Conservation (phyloP, 2,113 vertebrate species). For the Gasterosteus nipponicus region DNA sequence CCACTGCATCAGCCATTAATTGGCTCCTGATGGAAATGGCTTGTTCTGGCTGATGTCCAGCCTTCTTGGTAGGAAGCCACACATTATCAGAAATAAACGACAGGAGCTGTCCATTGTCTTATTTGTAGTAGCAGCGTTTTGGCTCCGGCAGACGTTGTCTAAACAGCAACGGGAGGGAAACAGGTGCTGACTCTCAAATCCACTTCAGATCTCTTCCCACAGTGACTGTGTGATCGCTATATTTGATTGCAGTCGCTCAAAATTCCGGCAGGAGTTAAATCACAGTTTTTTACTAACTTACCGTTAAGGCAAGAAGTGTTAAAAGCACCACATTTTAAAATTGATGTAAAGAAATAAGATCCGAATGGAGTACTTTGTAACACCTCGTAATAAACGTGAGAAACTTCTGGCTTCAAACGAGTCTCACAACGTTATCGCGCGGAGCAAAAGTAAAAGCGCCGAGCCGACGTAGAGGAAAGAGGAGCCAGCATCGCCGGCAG, state of each 20-base stretch:
- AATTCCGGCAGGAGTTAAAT: background rate
- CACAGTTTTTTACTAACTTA: background rate
- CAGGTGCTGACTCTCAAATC: slow-evolving; percentile 10
- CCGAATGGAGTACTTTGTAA: background rate
- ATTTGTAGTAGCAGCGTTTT: background rate
- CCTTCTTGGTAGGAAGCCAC: background rate
- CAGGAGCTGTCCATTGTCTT: background rate
- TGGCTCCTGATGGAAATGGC: background rate
- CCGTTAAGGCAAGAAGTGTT: background rate
- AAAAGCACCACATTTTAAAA: background rate
- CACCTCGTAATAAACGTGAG: background rate
- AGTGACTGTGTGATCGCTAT: background rate
- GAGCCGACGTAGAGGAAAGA: too few relatives aligned
- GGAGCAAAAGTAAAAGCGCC: too few relatives aligned
- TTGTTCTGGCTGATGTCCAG: slow-evolving; percentile 8
- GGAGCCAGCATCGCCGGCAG: too few relatives aligned
- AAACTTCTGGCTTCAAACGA: background rate
- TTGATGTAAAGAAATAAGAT: background rate
- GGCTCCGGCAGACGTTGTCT: too few relatives aligned
- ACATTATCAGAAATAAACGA: background rate
- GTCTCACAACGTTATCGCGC: too few relatives aligned
- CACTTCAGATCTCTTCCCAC: background rate
- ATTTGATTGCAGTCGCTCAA: slow-evolving; percentile 2
- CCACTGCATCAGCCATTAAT: background rate
- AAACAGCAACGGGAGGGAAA: too few relatives aligned